These are phyloP conservation scores for Orientallactaga sibirica DNA, from an alignment of 2,797 vertebrate genomes.

Conservation along the genomic window DNA sequence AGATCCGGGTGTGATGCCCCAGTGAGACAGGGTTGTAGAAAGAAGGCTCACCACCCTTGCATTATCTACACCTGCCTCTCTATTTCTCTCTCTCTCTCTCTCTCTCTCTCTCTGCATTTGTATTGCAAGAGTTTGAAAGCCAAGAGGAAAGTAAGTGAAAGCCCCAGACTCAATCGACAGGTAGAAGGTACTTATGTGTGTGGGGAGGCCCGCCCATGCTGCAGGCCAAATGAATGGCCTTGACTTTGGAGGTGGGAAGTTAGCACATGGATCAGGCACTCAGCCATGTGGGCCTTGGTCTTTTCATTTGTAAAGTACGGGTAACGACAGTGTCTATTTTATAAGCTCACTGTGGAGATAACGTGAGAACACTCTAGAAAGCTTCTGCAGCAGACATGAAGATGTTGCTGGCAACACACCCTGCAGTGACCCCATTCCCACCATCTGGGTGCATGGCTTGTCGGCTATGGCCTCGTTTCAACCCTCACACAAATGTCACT, in stretches of 20 bases:
- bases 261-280: too few relatives aligned
- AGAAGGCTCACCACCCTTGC: rapidly evolving
- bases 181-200: not conserved
- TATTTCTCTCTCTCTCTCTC: too few relatives aligned
- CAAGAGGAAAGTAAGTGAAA: not conserved
- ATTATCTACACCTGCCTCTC: not conserved
- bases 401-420: too few relatives aligned
- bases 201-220: rapidly evolving
- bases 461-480: not conserved
- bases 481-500: not conserved
- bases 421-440: not conserved
- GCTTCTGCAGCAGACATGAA: not conserved
- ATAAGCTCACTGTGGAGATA: not conserved
- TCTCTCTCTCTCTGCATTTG: not conserved
- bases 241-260: not conserved
- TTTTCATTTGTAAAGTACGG: not conserved
- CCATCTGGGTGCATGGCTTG: rapidly evolving
- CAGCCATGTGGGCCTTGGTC: not conserved
- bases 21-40: rapidly evolving
- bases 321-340: too few relatives aligned
- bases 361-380: not conserved
- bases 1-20: not conserved
- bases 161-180: rapidly evolving
- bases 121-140: rapidly evolving
- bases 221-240: not conserved